Evolutionary conservation across 2,888 invertebrate genomes (phyloP).

Genomic region (Lasioglossum figueresi): DNA sequence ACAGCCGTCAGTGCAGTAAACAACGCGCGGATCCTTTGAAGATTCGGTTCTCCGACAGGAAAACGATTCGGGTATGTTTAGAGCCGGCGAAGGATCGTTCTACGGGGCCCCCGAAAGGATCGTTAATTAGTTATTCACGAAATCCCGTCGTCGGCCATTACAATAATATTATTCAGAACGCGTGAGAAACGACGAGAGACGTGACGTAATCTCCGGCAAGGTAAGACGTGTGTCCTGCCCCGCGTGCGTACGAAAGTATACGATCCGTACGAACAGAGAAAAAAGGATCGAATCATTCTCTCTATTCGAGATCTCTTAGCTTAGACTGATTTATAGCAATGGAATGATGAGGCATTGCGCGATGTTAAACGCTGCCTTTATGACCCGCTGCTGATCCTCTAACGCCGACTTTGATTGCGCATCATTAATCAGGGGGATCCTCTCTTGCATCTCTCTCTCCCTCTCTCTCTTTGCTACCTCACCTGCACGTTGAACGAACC

Average conservation of each 20-base stretch:
- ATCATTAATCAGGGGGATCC: slow-evolving; percentile 79
- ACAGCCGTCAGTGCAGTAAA: not conserved
- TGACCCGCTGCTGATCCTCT: slow-evolving; percentile 75
- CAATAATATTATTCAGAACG: slow-evolving; percentile 14
- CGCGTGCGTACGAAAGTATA: slow-evolving; percentile 8
- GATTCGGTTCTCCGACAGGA: not conserved
- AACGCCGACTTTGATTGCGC: slow-evolving; percentile 76
- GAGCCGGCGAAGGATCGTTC: slow-evolving; percentile 3
- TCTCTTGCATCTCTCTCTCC: slow-evolving; percentile 52
- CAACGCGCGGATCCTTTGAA: slow-evolving; percentile 5
- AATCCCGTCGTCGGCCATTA: slow-evolving; percentile 1
- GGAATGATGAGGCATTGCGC: slow-evolving; percentile 82
- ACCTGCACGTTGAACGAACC: slow-evolving; percentile 35
- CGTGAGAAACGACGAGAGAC: slow-evolving; percentile 23
- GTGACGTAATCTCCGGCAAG: slow-evolving; percentile 19
- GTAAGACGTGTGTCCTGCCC: not conserved
- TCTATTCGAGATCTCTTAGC: slow-evolving; percentile 56
- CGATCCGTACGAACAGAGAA: not conserved
- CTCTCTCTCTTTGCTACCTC: slow-evolving; percentile 66
- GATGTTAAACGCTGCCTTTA: slow-evolving; percentile 82
- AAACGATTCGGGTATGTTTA: not conserved
- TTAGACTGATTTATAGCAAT: slow-evolving; percentile 81
- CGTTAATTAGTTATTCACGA: slow-evolving; percentile 41
- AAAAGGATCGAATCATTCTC: slow-evolving; percentile 38
- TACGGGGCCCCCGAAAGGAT: not conserved